These are phyloP conservation scores for Coelopa pilipes DNA, from an alignment of 2,888 invertebrate species.

Conservation along the genomic window DNA sequence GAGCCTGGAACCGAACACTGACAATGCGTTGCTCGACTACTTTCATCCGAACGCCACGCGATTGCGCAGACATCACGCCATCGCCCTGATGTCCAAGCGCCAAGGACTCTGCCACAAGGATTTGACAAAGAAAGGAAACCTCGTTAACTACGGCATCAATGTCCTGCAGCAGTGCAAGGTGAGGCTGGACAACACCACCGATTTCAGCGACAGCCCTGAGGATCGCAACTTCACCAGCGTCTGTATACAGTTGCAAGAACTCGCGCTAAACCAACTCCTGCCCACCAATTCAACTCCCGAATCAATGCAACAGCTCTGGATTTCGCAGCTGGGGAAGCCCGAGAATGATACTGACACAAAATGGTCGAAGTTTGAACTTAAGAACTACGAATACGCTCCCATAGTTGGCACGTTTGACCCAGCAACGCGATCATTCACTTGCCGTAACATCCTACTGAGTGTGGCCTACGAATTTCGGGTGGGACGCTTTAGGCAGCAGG, in stretches of 20 bases:
- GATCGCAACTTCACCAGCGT: constrained; percentile 56
- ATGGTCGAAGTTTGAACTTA: constrained; percentile 57
- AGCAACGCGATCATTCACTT: constrained; percentile 50
- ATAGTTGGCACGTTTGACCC: constrained; percentile 49
- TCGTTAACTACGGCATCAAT: constrained; percentile 59
- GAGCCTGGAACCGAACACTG: constrained; percentile 42
- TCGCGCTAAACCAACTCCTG: constrained; percentile 48
- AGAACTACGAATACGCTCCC: constrained; percentile 46
- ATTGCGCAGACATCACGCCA: constrained; percentile 41
- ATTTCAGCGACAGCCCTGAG: constrained; percentile 33
- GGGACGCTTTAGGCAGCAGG: constrained; percentile 43
- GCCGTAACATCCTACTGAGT: constrained; percentile 61
- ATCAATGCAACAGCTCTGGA: constrained; percentile 44
- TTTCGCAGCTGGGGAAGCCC: constrained; percentile 62
- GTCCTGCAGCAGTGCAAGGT: constrained; percentile 55
- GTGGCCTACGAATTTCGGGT: constrained; percentile 59
- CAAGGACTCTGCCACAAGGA: constrained; percentile 42
- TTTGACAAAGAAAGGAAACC: constrained; percentile 22
- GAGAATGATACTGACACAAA: constrained; percentile 46
- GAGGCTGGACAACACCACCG: constrained; percentile 44
- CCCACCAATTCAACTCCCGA: constrained; percentile 38
- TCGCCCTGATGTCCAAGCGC: constrained; percentile 45
- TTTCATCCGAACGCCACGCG: constrained; percentile 48
- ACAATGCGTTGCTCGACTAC: constrained; percentile 52
- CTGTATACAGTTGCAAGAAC: constrained; percentile 56